Percentiles rank a stretch among this genome's conserved stretches.
These are phyloP conservation scores for Contarinia nasturtii DNA, from an alignment of 1,140 invertebrate species.

Conservation along the genomic window DNA sequence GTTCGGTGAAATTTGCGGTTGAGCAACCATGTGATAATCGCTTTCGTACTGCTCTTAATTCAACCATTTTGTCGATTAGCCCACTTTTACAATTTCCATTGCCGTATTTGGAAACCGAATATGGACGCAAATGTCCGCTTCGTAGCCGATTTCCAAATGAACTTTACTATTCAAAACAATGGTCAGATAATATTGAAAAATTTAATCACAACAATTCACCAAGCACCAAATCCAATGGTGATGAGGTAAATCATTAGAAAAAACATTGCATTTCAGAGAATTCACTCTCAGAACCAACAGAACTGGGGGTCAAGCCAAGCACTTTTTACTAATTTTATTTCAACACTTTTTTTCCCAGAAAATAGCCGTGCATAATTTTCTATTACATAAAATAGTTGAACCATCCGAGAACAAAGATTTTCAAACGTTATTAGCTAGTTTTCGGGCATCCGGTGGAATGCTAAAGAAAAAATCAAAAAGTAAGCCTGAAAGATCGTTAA, in stretches of 20 bases:
- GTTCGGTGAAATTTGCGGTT: constrained; percentile 25
- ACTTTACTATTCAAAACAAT: constrained; percentile 52
- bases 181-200: constrained; percentile 19
- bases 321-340: too few species aligned
- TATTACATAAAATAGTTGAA: constrained; percentile 43
- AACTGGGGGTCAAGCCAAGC: background rate
- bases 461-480: constrained; percentile 24
- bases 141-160: constrained; percentile 60
- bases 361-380: constrained; percentile 44
- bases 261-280: background rate
- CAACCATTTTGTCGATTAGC: constrained; percentile 61
- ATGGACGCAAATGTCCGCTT: constrained; percentile 54
- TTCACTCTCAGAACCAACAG: background rate
- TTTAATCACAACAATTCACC: constrained; percentile 3
- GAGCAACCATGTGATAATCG: constrained; percentile 41
- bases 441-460: constrained; percentile 66
- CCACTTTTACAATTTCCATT: constrained; percentile 69
- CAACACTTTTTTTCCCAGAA: too few species aligned
- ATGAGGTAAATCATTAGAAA: background rate
- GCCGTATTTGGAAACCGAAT: constrained; percentile 76
- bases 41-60: constrained; percentile 55
- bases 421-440: constrained; percentile 59
- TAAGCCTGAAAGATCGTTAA: constrained; percentile 7
- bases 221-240: constrained; percentile 2
- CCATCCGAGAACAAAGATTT: constrained; percentile 41